Conservation (phyloP, 2,113 vertebrate genomes). For the Larimichthys polyactis region DNA sequence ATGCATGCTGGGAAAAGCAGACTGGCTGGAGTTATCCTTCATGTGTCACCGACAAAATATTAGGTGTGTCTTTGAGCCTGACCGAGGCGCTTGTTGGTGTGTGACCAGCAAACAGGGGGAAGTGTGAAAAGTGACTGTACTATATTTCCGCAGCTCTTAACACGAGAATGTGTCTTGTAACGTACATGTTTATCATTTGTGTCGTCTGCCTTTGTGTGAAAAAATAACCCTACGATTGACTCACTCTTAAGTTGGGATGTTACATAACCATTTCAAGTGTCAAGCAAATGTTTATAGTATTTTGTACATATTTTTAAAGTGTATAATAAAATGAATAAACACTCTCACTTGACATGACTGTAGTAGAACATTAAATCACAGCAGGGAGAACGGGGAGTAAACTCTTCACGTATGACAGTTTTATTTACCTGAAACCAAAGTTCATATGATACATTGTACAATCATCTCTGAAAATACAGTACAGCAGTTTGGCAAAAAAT, state of each 20-base stretch:
- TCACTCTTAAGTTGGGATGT: slow-evolving; percentile 26
- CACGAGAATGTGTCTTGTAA: slow-evolving; percentile 36
- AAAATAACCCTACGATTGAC: slow-evolving; percentile 9
- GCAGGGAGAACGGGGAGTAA: slow-evolving; percentile 7
- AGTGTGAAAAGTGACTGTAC: slow-evolving; percentile 21
- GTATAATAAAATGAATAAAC: slow-evolving; percentile 67
- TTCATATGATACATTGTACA: slow-evolving; percentile 88
- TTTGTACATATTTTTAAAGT: slow-evolving; percentile 80
- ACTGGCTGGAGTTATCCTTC: not conserved
- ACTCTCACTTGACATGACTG: not conserved
- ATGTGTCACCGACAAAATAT: not conserved
- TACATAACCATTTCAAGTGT: slow-evolving; percentile 44
- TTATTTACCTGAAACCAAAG: slow-evolving; percentile 96
- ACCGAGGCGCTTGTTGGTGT: not conserved
- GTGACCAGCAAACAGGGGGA: not conserved
- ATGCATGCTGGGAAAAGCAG: not conserved
- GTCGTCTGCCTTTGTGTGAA: slow-evolving; percentile 37
- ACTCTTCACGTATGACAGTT: slow-evolving; percentile 86
- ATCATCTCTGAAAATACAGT: slow-evolving; percentile 90
- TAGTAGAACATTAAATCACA: not conserved
- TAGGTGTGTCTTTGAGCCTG: not conserved
- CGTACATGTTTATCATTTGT: slow-evolving; percentile 21
- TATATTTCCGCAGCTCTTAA: slow-evolving; percentile 33
- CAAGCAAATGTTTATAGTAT: slow-evolving; percentile 67
- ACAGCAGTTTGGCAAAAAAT: slow-evolving; percentile 87